These are phyloP conservation scores for Neoitamus cyanurus DNA, from an alignment of 2,888 invertebrate genomes.

Conservation along the genomic window DNA sequence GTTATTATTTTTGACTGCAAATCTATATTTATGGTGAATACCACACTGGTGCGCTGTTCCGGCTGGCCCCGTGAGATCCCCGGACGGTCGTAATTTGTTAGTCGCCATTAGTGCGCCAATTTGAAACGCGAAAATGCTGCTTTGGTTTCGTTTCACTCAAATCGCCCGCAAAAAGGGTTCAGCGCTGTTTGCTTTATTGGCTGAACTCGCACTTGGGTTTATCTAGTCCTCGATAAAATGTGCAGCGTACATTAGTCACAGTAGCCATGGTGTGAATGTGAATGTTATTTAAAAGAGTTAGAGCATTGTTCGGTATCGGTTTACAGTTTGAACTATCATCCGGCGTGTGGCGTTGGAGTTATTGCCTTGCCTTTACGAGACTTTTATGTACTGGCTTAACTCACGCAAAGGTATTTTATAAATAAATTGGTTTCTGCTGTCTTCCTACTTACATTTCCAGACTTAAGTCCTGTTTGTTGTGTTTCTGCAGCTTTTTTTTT, in stretches of 20 bases:
- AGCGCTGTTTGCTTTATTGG: neutral
- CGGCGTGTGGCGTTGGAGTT: neutral
- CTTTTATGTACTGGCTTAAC: neutral
- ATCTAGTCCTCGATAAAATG: neutral
- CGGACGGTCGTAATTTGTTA: neutral
- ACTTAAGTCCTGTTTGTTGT: too few species aligned
- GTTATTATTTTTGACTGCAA: slow-evolving; percentile 28
- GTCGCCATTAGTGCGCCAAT: neutral
- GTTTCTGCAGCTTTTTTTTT: neutral
- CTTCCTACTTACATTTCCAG: too few species aligned
- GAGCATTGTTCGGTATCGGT: neutral
- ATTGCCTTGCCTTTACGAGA: neutral
- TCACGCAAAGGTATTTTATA: neutral
- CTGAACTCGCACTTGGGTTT: neutral
- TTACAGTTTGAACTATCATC: neutral
- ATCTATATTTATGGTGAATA: slow-evolving; percentile 26
- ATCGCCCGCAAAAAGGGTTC: neutral
- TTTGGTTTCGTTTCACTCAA: neutral
- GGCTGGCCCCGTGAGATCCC: neutral
- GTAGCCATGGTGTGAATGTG: neutral
- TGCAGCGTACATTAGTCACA: neutral
- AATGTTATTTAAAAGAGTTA: neutral
- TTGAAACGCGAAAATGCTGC: neutral
- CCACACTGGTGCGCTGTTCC: neutral
- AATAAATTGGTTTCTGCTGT: neutral